Evolutionary conservation across 2,113 vertebrate species (phyloP).

Genomic region (Heterochromis multidens): DNA sequence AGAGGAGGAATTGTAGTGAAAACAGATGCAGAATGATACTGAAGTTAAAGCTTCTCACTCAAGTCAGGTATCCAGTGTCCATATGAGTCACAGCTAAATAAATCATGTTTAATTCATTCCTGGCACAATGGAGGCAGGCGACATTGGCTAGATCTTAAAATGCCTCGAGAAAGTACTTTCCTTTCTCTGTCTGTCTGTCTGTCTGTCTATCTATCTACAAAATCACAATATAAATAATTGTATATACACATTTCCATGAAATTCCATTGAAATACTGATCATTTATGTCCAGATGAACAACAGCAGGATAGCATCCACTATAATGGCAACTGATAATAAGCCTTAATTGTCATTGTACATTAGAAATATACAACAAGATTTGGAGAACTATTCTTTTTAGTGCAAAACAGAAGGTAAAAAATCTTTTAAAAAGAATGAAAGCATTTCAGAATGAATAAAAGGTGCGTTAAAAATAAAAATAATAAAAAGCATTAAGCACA

Average conservation of each 20-base stretch:
- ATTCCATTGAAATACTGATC: not conserved
- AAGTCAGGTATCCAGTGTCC: slow-evolving; percentile 49
- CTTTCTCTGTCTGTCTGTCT: not conserved
- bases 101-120: slow-evolving; percentile 35
- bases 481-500: not conserved
- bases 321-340: not conserved
- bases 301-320: not conserved
- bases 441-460: not conserved
- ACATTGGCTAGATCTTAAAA: not conserved
- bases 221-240: not conserved
- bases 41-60: slow-evolving; percentile 66
- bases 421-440: no score
- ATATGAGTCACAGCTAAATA: slow-evolving; percentile 39
- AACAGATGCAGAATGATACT: slow-evolving; percentile 58
- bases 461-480: not conserved
- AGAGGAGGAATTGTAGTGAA: slow-evolving; percentile 35
- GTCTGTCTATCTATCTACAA: not conserved
- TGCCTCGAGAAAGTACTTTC: not conserved
- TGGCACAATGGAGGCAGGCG: not conserved
- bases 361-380: not conserved
- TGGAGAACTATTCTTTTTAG: no score
- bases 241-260: not conserved
- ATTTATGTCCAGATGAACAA: not conserved
- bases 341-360: not conserved
- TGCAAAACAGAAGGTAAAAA: no score